Conservation (phyloP, 2,888 invertebrate species). For the Allolobophora icterica region DNA sequence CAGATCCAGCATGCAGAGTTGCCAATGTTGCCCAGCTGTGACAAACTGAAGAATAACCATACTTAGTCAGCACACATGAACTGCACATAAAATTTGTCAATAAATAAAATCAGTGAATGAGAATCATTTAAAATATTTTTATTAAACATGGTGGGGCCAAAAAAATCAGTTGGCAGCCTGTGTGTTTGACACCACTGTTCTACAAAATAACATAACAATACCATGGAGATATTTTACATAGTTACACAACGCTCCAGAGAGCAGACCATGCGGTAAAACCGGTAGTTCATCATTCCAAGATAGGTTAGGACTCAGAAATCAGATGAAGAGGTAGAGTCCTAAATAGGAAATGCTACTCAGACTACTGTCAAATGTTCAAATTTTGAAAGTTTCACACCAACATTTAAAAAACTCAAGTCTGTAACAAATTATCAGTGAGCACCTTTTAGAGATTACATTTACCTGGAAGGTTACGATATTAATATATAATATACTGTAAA, state of each 20-base stretch:
- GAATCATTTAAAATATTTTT: background rate
- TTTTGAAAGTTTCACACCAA: slow-evolving; percentile 11
- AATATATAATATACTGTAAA: background rate
- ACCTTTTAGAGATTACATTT: background rate
- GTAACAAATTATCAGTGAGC: background rate
- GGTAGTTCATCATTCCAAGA: background rate
- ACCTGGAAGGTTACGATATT: background rate
- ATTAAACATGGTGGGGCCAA: slow-evolving; percentile 17
- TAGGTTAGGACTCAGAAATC: background rate
- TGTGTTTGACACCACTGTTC: background rate
- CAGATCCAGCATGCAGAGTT: background rate
- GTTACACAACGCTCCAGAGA: slow-evolving; percentile 4
- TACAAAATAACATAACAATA: background rate
- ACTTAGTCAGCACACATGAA: background rate
- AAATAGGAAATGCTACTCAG: background rate
- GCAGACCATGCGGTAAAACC: slow-evolving; percentile 1
- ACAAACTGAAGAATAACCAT: background rate
- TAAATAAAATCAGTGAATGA: background rate
- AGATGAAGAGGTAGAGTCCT: slow-evolving; percentile 4
- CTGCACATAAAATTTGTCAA: background rate
- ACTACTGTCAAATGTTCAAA: background rate
- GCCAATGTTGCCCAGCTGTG: background rate
- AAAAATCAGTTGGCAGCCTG: slow-evolving; percentile 11
- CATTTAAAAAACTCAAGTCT: slow-evolving; percentile 7
- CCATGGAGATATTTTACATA: background rate